Base-by-base conservation (phyloP, 2,113 vertebrate species). In the Notarius quadriscutis region DNA sequence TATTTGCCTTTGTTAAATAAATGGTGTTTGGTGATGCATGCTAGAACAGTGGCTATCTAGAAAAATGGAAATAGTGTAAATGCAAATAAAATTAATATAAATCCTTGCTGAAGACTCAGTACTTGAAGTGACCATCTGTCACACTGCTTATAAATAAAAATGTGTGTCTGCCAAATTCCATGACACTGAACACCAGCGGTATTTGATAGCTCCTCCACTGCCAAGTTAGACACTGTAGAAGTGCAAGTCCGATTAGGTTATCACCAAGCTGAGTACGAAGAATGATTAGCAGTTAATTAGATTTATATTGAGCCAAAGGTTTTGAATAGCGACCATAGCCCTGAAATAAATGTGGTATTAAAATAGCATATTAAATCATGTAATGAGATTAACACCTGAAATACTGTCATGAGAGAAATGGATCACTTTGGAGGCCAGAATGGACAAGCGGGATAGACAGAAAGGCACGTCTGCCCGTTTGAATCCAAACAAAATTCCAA, bases 191-290 rank as follows among this genome's bases (percentile, higher is more conserved):
- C 30, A 75, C 82, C 88, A 87, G 82, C 17, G 48, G 67, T 77
- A 77, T 84, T 48, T 87, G 30, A 87, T 78, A 87, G 86, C 82
- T 89, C 83, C 83, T 79, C 77, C 88, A 87, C 25, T 18, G 86
- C 85, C 55, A 71, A 72, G 53, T 69, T 60, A 58, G 20, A 17
- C 55, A 65, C 67, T 62, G 71, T 22, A 79, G 69, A 71, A 48
- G 51, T 60, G 25, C 84, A n/a, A 51, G 34, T n/a, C 0, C 50
- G 58, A 80, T 72, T 81, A 84, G 4, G 22, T 34, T n/a, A 25
- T 82, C 58, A n/a, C 2, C 7, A 83, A 7, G 34, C 65, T 22
- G 62, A 83, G n/a, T 14, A 12, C 25, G 55, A 51, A 55, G 60
- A 62, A 62, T 34, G 74, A 81, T 12, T 20, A 60, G n/a, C 0